Base-by-base conservation (phyloP, 1,140 invertebrate species). In the Delia radicum region DNA sequence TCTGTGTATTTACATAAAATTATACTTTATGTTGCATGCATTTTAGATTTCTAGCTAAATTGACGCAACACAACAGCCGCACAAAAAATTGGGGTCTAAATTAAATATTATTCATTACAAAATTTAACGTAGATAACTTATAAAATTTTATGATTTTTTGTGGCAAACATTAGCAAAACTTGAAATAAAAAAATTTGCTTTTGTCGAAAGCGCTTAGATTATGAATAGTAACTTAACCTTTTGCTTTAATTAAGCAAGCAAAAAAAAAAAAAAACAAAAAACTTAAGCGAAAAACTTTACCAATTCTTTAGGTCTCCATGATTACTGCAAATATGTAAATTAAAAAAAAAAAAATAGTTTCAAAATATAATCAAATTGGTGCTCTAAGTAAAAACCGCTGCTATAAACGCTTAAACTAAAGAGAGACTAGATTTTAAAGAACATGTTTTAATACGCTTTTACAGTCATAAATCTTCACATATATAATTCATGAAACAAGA, bases 201-300 rank as follows among this genome's bases (percentile, higher is more conserved):
- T 42, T 8, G 8, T 6, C 15, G 10, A 42, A 42, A 42, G 37
- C 37, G 37, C 37, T 42, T 42, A 12, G 37, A 42, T 42, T 55
- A 55, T 55, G 18, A 55, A 55, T 55, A 55, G 48, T 55, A 55
- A 55, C 48, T 55, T 55, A 55, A 55, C 48, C 48, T 55, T 55
- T 55, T 55, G 48, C 48, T 21, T 21, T 55, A 55, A 55, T 55
- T 55, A n/a, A n/a, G n/a, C n/a, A n/a, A n/a, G n/a, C n/a, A n/a
- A n/a, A n/a, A n/a, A n/a, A n/a, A 55, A 7, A 21, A 55, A 21
- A 6, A 55, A n/a, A n/a, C n/a, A 55, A 5, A 55, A 55, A 55
- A 55, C n/a, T 21, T 48, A 48, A 42, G 21, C 48, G 48, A 55
- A 55, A 55, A 55, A 55, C 48, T 55, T 18, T 55, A 55, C 21